Conservation (phyloP, 2,888 invertebrate genomes). For the Keiferia lycopersicella region DNA sequence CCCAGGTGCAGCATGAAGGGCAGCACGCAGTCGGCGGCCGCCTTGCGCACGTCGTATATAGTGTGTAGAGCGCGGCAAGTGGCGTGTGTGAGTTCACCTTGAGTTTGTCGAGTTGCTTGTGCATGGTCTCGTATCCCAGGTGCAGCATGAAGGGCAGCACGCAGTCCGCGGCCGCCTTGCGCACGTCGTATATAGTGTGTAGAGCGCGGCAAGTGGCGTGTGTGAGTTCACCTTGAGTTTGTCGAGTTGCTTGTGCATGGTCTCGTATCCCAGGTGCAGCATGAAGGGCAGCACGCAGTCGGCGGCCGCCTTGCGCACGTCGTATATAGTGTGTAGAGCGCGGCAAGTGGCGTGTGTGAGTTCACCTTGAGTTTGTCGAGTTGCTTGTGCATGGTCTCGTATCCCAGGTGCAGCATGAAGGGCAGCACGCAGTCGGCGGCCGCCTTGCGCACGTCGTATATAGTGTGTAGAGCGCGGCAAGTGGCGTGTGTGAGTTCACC, state of each 20-base stretch:
- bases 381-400: constrained; percentile 88
- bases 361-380: constrained; percentile 90
- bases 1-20: too few species aligned
- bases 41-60: too few species aligned
- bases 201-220: not conserved
- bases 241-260: constrained; percentile 87
- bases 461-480: constrained; percentile 91
- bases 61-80: too few species aligned
- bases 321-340: constrained; percentile 65
- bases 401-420: constrained; percentile 96
- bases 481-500: constrained; percentile 86
- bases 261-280: too few species aligned
- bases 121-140: constrained; percentile 81
- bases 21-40: too few species aligned
- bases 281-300: too few species aligned
- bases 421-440: constrained; percentile 94
- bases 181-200: not conserved
- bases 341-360: too few species aligned
- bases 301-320: constrained; percentile 82
- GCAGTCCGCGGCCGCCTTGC: too few species aligned
- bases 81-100: too few species aligned
- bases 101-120: constrained; percentile 82
- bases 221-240: constrained; percentile 88
- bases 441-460: constrained; percentile 94
- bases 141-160: too few species aligned